phyloP scores from a whole-genome alignment of 1,140 invertebrate species.

The Bombus vancouverensis region DNA sequence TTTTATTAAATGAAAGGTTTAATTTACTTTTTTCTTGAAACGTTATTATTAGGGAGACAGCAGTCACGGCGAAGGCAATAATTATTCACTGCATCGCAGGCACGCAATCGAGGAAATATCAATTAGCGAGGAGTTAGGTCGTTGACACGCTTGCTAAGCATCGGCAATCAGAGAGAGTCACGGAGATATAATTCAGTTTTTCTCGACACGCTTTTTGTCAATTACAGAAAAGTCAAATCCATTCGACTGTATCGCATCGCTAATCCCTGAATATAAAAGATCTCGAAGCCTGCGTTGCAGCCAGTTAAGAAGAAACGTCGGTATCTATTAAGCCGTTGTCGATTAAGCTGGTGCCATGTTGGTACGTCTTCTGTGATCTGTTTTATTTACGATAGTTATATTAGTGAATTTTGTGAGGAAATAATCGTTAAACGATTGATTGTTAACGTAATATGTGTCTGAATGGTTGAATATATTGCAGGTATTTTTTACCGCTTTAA shows the following conservation, averaged over 20 bases:
- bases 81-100: background rate
- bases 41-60: background rate
- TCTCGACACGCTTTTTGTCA: constrained; percentile 77
- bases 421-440: background rate
- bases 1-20: background rate
- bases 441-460: background rate
- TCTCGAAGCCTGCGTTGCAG: constrained; percentile 64
- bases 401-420: background rate
- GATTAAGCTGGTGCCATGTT: constrained; percentile 73
- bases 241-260: constrained; percentile 78
- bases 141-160: constrained; percentile 60
- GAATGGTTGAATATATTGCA: background rate
- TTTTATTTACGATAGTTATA: background rate
- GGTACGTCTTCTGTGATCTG: constrained; percentile 72
- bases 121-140: constrained; percentile 57
- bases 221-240: constrained; percentile 80
- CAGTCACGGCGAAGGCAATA: too few species aligned
- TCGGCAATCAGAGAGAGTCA: constrained; percentile 69
- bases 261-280: constrained; percentile 82
- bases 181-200: constrained; percentile 77
- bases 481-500: background rate
- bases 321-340: constrained; percentile 62
- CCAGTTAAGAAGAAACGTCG: constrained; percentile 77
- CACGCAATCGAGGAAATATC: background rate
- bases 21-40: background rate